These are phyloP conservation scores for Equus quagga DNA, from an alignment of 2,113 vertebrate genomes.

Conservation along the genomic window DNA sequence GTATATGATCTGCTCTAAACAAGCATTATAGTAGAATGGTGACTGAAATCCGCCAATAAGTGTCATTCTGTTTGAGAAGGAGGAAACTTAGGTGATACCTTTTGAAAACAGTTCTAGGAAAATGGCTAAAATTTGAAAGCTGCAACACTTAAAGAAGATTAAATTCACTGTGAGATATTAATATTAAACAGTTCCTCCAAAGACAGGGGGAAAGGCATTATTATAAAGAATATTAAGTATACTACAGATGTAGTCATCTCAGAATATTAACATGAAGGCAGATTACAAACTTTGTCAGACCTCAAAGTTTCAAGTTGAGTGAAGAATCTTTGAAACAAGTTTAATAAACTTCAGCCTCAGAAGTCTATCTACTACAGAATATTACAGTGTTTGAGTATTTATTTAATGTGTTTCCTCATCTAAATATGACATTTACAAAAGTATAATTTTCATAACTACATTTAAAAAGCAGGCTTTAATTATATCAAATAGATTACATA, in stretches of 20 bases:
- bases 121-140: constrained; percentile 45
- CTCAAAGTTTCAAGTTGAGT: not conserved
- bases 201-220: not conserved
- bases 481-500: constrained; percentile 34
- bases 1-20: not conserved
- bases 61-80: not conserved
- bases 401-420: constrained; percentile 19
- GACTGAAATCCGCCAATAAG: constrained; percentile 23
- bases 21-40: not conserved
- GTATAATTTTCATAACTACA: constrained; percentile 39
- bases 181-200: constrained; percentile 8
- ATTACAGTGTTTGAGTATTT: not conserved
- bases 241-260: not conserved
- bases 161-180: not conserved
- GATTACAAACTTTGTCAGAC: not conserved
- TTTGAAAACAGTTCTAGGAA: constrained; percentile 44
- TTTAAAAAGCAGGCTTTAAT: constrained; percentile 6
- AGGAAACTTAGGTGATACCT: not conserved
- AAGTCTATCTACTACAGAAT: not conserved
- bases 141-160: not conserved
- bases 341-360: constrained; percentile 13
- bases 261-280: not conserved
- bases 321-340: constrained; percentile 17
- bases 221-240: not conserved
- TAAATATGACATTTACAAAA: constrained; percentile 25